phyloP scores from a whole-genome alignment of 2,113 vertebrate species.

The Tapirus terrestris region DNA sequence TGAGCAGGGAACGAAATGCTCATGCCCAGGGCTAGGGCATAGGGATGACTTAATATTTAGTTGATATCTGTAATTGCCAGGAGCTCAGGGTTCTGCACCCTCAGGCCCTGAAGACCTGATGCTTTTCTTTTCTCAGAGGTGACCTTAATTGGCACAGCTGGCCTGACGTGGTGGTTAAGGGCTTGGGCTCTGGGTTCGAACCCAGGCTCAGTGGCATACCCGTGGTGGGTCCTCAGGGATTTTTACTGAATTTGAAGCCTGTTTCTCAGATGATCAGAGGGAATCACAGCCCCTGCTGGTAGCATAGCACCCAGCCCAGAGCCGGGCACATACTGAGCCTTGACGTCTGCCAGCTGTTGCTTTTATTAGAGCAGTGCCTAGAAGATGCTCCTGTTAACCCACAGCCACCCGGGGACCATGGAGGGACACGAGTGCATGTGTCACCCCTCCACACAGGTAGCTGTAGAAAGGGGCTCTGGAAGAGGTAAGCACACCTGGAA shows the following conservation, averaged over 20 bases:
- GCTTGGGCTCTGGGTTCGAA: neutral
- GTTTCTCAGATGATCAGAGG: neutral
- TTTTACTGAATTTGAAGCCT: neutral
- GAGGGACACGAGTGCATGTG: rapidly evolving
- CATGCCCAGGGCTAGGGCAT: rapidly evolving
- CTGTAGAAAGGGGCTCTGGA: neutral
- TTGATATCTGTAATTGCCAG: neutral
- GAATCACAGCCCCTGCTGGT: neutral
- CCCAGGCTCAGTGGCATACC: rapidly evolving
- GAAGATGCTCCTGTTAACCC: neutral
- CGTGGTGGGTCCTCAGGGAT: no score
- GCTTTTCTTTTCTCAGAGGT: neutral
- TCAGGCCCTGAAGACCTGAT: neutral
- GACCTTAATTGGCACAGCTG: rapidly evolving
- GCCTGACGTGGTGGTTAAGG: neutral
- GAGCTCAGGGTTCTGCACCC: neutral
- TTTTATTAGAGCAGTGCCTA: neutral
- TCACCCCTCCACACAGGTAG: neutral
- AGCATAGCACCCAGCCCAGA: neutral
- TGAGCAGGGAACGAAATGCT: neutral
- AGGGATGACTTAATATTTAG: rapidly evolving
- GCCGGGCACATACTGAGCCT: no score
- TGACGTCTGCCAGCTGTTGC: neutral
- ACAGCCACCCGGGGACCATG: rapidly evolving
- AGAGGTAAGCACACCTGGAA: neutral